Base-by-base conservation (phyloP, 2,797 vertebrate genomes). In the Apogon hyalosoma region DNA sequence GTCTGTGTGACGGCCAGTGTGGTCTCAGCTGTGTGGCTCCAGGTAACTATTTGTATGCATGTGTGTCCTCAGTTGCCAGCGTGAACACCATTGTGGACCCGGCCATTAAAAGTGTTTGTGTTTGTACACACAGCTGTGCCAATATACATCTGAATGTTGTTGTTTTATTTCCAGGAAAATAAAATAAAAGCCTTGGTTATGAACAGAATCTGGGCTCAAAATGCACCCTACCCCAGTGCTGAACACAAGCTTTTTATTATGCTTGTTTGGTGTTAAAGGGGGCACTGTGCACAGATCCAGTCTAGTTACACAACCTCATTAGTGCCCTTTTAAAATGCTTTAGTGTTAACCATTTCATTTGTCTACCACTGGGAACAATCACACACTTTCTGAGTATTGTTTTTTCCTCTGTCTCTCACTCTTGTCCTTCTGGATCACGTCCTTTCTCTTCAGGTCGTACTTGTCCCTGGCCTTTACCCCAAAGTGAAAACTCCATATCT, bases 1-100 rank as follows among this genome's bases (percentile, higher is more conserved):
- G 95, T 80, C 87, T 94, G 61, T 96, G 95, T 28, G 94, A 96
- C 3, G 95, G 94, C 41, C 89, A 91, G 39, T 96, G 95, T 81
- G 95, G 95, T 63, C 87, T 95, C 90, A 96, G 95, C 93, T 96
- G 95, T 64, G 92, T 96, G 75, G 88, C 79, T 85, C 91, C 94
- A 90, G 93, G 94, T 95, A 88, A 78, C 59, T 63, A 7, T 77
- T 56, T 80, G 65, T 62, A 33, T 82, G 71, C 65, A 49, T 78
- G 61, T 80, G 82, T 80, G 74, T 42, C 36, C 55, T 70, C 49
- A 21, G 38, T 79, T 62, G 66, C 79, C 61, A 71, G 50, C 59
- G 52, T 61, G 67, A 60, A 64, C 51, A 51, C 41, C 41, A 66
- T 16, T 76, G 73, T 75, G 65, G 42, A 40, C 51, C 82, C 42